Evolutionary conservation across 2,888 invertebrate species (phyloP).

Genomic region (Ophraella communa): DNA sequence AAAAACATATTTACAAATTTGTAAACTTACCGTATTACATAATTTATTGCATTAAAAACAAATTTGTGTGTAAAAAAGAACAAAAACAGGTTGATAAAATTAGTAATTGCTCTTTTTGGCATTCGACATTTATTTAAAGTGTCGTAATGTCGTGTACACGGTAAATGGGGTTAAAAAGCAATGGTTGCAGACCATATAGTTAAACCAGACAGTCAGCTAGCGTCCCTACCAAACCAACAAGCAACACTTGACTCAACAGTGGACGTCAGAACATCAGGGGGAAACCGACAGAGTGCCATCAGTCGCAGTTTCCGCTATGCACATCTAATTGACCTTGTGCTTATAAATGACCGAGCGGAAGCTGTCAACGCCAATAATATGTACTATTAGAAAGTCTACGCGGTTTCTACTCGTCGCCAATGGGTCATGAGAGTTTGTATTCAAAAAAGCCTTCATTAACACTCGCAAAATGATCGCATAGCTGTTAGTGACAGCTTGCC

Average conservation of each 20-base stretch:
- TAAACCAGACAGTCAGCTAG: slow-evolving; percentile 5
- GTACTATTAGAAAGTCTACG: slow-evolving; percentile 57
- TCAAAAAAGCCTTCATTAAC: slow-evolving; percentile 61
- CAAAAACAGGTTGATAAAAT: neutral
- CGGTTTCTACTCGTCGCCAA: slow-evolving; percentile 48
- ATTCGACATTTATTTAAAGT: slow-evolving; percentile 12
- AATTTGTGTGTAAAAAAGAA: neutral
- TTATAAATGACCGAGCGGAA: slow-evolving; percentile 59
- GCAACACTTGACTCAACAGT: slow-evolving; percentile 37
- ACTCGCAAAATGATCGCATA: slow-evolving; percentile 60
- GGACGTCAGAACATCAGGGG: slow-evolving; percentile 28
- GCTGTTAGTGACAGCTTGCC: slow-evolving; percentile 56
- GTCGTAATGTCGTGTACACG: slow-evolving; percentile 10
- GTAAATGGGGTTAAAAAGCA: slow-evolving; percentile 27
- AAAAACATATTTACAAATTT: no score
- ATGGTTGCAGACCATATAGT: slow-evolving; percentile 24
- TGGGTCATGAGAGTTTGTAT: slow-evolving; percentile 57
- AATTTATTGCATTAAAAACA: neutral
- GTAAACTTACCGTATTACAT: neutral
- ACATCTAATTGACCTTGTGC: slow-evolving; percentile 60
- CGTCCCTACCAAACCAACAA: slow-evolving; percentile 32
- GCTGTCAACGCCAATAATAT: slow-evolving; percentile 60
- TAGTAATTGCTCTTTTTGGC: neutral
- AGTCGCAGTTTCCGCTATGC: slow-evolving; percentile 50
- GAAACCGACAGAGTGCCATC: slow-evolving; percentile 37